Evolutionary conservation across 2,888 invertebrate genomes (phyloP).

Genomic region (Drosophila demipolita): DNA sequence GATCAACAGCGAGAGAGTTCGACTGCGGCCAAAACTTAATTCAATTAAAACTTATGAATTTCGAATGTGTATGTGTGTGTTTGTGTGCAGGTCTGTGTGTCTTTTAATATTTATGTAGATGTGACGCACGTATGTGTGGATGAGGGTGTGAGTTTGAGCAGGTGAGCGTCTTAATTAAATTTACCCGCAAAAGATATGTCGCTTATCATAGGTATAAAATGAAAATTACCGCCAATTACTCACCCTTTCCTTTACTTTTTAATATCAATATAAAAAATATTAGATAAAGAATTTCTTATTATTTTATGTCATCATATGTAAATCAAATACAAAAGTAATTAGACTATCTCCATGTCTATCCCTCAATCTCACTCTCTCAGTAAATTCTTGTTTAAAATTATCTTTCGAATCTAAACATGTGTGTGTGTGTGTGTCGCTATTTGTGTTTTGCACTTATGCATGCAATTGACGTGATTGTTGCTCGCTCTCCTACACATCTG

Average conservation of each 20-base stretch:
- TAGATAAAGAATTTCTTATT: too few relatives aligned
- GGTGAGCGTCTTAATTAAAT: conserved; percentile 45
- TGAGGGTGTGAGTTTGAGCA: conserved; percentile 3
- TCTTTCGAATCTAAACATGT: background rate
- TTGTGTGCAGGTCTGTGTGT: background rate
- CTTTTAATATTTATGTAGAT: background rate
- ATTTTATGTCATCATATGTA: background rate
- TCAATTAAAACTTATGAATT: conserved; percentile 43
- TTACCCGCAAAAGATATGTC: conserved; percentile 27
- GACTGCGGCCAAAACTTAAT: conserved; percentile 27
- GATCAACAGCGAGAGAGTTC: conserved; percentile 16
- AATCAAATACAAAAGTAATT: background rate
- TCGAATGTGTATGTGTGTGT: conserved; percentile 6
- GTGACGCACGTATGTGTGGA: background rate
- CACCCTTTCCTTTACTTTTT: background rate
- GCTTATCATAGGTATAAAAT: conserved; percentile 7
- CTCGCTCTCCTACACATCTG: conserved; percentile 9
- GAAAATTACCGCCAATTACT: background rate
- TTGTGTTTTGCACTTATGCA: conserved; percentile 4
- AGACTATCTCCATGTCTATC: background rate
- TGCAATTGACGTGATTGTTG: conserved; percentile 3
- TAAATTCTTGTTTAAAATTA: background rate
- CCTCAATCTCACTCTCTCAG: background rate
- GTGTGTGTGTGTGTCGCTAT: background rate
- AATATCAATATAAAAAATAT: too few relatives aligned